Evolutionary conservation across 2,113 vertebrate species (phyloP), one percentile per base, ranked within the genome.

Genomic region (Eolophus roseicapilla): DNA sequence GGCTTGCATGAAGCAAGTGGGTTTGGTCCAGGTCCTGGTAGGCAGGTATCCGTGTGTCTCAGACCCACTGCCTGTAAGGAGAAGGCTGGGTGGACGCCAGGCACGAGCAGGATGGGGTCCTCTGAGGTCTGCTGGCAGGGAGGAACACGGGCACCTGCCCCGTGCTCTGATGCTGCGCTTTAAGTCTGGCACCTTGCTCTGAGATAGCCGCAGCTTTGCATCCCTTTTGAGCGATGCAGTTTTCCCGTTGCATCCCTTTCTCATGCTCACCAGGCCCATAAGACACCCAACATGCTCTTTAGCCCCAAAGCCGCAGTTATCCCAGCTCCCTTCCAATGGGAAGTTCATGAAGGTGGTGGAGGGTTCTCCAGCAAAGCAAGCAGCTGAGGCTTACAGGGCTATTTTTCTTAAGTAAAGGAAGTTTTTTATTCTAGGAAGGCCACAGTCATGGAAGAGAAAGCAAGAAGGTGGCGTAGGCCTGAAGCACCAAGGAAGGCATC

Each of bases 41-140:
- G 86, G 93, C 86, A 92, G 60, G 53, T 88, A 33, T 29, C 85
- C 87, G 1, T 62, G 86, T 65, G 39, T 62, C 44, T 82, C 62
- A 70, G 84, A 53, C 28, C 49, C 6, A 11, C 65, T 27, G 57
- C 67, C 76, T 62, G 35, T 5, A 2, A 88, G 71, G 28, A 39
- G 25, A 3, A 9, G 41, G 43, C 74, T 93, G 84, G 82, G 25
- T 12, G 18, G 68, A 12, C 0, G 60, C 95, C 96, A 94, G 71
- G 53, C 87, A 70, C 1, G 2, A 82, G 85, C 7, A 2, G 55
- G 55, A 92, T 28, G 16, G 68, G 94, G 76, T 90, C 94, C 90
- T 91, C 64, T 82, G 71, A 94, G 92, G 82, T 94, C 67, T 93
- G 90, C 90, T 85, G 87, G 78, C 39, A 4, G 65, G 37, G 47